Base-by-base conservation (phyloP, 2,888 invertebrate species). In the Rotaria sp. region DNA sequence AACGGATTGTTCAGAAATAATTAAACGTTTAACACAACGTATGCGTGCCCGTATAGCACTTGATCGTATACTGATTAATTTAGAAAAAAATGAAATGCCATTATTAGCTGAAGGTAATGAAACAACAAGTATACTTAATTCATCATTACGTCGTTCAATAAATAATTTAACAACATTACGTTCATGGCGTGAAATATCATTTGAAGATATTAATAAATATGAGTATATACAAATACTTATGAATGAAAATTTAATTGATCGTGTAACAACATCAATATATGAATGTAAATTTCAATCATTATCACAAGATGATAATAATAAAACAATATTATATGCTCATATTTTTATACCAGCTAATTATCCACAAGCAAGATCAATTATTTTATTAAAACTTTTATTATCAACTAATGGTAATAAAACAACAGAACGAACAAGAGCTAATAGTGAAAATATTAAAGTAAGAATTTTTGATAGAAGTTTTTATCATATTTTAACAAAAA, bases 31-130 rank as follows among this genome's bases (percentile, higher is more conserved):
- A 80, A 80, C 80, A 26, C 80, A 80, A 80, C 80, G 80, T 80
- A 45, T 80, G 41, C 80, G 80, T 45, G 41, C 80, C 45, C 80
- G 80, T 21, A 80, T 80, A 26, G 80, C 45, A 80, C 80, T 80
- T 18, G 80, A 80, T 80, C 80, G 80, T 21, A 80, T 45, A n/a
- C 38, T 80, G 8, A 13, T 26, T n/a, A 80, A 45, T 80, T 24
- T 80, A 26, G 80, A 80, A 80, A 41, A 45, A 45, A 2, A 4
- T 45, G 80, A 80, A 41, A 80, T 80, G 80, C 80, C 80, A 80
- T 80, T 80, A 80, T n/a, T 80, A 80, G 80, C 45, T 80, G 80
- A 80, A 45, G 67, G 67, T 21, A 18, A 80, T n/a, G 80, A 80
- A 80, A 45, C 80, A 41, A 80, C 45, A 18, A 35, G 21, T 67